A percentile compares a stretch with the other conserved stretches of the same genome.
Conservation (phyloP, 2,888 invertebrate genomes). For the Hofmannophila pseudospretella region DNA sequence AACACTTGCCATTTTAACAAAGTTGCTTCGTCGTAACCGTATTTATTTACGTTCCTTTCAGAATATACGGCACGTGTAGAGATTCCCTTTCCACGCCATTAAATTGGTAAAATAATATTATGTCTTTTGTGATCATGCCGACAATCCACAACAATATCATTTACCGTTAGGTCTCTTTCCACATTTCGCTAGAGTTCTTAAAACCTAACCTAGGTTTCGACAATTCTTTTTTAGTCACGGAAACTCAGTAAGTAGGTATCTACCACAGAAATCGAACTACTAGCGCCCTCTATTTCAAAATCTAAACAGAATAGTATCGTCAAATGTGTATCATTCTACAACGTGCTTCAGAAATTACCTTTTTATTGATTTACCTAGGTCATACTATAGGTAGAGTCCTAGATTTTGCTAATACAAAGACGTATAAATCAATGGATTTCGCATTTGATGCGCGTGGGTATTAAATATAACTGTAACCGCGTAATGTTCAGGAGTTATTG, state of each 20-base stretch:
- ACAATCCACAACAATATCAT: background rate
- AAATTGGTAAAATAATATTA: background rate
- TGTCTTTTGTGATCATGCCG: background rate
- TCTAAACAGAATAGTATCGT: no score
- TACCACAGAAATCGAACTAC: no score
- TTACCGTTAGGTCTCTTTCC: no score
- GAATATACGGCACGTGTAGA: background rate
- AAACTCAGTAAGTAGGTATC: no score
- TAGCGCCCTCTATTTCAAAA: no score
- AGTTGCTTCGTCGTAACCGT: background rate
- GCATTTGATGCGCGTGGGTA: constrained; percentile 7
- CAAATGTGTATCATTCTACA: no score
- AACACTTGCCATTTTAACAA: background rate
- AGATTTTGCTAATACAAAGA: background rate
- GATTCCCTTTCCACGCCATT: constrained; percentile 2
- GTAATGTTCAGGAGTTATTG: constrained; percentile 4
- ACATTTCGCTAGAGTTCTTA: no score
- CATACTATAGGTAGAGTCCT: no score
- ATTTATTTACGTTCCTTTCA: background rate
- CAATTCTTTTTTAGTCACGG: background rate
- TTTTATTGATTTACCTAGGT: no score
- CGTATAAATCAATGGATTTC: constrained; percentile 2
- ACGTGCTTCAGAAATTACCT: no score
- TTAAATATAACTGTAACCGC: constrained; percentile 5
- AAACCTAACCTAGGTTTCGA: background rate